Evolutionary conservation across 1,140 invertebrate species (phyloP).

Genomic region (Metaphire vulgaris): DNA sequence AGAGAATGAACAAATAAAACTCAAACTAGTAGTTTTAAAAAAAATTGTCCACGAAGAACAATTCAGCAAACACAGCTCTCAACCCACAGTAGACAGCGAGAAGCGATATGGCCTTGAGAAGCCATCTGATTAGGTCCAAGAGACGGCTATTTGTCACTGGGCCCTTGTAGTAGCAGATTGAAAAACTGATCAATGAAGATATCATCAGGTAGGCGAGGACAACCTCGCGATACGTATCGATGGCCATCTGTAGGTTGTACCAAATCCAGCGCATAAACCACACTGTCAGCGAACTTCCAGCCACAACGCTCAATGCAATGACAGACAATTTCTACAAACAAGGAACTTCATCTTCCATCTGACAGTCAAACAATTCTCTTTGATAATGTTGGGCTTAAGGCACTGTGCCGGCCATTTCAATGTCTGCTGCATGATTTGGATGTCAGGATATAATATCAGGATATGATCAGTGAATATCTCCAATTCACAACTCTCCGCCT

Average conservation of each 20-base stretch:
- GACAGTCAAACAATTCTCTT: too few species aligned
- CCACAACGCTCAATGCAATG: background rate
- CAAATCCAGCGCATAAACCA: background rate
- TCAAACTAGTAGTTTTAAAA: too few species aligned
- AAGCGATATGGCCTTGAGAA: background rate
- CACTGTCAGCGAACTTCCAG: background rate
- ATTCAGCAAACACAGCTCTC: too few species aligned
- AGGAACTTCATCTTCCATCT: too few species aligned
- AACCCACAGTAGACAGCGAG: background rate
- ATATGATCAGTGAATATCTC: too few species aligned
- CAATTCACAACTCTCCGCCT: too few species aligned
- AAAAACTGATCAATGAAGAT: background rate
- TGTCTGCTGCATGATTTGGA: too few species aligned
- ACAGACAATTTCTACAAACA: background rate
- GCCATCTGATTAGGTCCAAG: background rate
- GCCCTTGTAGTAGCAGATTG: background rate
- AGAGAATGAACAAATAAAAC: too few species aligned
- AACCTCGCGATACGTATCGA: background rate
- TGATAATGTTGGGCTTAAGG: too few species aligned
- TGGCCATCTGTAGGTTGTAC: background rate
- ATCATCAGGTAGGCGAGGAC: background rate
- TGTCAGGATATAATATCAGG: too few species aligned
- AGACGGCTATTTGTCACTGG: background rate
- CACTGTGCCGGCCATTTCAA: too few species aligned
- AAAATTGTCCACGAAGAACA: too few species aligned